These are phyloP conservation scores for Platycercus adscitus DNA, from an alignment of 2,113 vertebrate species.

Conservation along the genomic window DNA sequence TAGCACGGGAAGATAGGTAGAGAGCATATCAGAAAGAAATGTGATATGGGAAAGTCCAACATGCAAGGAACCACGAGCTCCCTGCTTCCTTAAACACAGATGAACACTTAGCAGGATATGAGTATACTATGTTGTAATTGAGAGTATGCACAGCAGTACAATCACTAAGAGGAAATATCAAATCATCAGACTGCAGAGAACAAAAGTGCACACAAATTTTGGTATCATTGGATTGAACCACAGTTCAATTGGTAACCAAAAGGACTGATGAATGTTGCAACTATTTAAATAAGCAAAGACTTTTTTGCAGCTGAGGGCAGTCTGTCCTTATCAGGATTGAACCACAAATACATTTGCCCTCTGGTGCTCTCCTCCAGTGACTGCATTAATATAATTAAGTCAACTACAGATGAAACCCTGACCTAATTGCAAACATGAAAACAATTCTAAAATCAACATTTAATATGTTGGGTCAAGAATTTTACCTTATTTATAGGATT, in stretches of 20 bases:
- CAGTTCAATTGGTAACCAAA: background rate
- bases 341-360: constrained; percentile 27
- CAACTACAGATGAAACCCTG: background rate
- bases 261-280: background rate
- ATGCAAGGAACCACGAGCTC: background rate
- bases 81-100: background rate
- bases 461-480: background rate
- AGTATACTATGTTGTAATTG: background rate
- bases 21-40: background rate
- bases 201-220: background rate
- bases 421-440: background rate
- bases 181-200: background rate
- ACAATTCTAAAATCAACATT: background rate
- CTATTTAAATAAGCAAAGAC: background rate
- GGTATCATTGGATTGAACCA: background rate
- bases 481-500: background rate
- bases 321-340: background rate
- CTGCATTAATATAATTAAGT: background rate
- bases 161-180: background rate
- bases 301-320: background rate
- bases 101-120: background rate
- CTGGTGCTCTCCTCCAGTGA: background rate
- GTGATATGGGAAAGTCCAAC: background rate
- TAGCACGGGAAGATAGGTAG: background rate
- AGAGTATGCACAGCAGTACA: background rate